phyloP scores from a whole-genome alignment of 1,140 invertebrate genomes.

The Euwallacea similis region DNA sequence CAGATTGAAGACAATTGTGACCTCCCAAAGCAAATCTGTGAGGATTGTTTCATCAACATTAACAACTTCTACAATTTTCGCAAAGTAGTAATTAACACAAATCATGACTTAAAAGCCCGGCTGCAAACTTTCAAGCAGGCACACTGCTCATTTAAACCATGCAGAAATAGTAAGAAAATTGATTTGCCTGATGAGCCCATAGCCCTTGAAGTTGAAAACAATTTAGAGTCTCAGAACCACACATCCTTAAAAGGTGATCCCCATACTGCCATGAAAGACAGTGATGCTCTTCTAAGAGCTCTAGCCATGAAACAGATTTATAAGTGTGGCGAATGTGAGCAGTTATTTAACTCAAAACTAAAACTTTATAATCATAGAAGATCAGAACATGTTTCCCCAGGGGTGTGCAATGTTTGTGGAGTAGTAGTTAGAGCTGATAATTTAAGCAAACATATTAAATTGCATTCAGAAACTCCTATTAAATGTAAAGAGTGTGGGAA shows the following conservation, averaged over 20 bases:
- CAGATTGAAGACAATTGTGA: slow-evolving; percentile 38
- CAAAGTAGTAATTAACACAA: slow-evolving; percentile 43
- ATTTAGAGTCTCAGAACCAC: no score
- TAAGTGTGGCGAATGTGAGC: slow-evolving; percentile 41
- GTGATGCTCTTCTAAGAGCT: no score
- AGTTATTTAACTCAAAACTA: slow-evolving; percentile 41
- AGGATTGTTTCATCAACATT: slow-evolving; percentile 44
- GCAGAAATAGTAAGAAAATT: neutral
- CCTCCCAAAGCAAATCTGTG: slow-evolving; percentile 43
- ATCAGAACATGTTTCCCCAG: slow-evolving; percentile 40
- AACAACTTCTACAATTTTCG: slow-evolving; percentile 45
- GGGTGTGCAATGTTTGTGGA: slow-evolving; percentile 47
- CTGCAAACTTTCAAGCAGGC: slow-evolving; percentile 31
- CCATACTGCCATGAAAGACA: no score
- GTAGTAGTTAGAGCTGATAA: slow-evolving; percentile 44
- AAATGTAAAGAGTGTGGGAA: slow-evolving; percentile 43
- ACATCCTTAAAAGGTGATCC: no score
- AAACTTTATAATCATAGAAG: slow-evolving; percentile 45
- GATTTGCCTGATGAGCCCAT: neutral
- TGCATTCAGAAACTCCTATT: slow-evolving; percentile 41
- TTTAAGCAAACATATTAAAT: slow-evolving; percentile 43
- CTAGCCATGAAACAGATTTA: no score
- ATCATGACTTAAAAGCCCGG: slow-evolving; percentile 41
- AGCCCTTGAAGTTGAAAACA: no score
- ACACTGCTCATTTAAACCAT: neutral